These are phyloP conservation scores for Colaptes auratus DNA, from an alignment of 2,113 vertebrate genomes.

Conservation along the genomic window DNA sequence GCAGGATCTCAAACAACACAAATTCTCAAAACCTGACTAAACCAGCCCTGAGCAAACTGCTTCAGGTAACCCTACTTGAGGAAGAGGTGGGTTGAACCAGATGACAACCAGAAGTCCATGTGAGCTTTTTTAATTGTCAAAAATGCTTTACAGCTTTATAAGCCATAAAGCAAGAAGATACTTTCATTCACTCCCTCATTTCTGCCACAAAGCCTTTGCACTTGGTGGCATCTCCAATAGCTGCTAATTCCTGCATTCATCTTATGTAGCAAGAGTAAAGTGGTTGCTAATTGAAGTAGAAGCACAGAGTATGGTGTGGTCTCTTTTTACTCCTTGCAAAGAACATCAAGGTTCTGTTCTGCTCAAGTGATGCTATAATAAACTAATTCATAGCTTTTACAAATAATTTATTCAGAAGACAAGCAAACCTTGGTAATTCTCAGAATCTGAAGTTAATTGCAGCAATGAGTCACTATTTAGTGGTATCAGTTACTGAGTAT, in stretches of 20 bases:
- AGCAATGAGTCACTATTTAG: background rate
- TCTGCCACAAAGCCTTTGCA: background rate
- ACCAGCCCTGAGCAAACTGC: background rate
- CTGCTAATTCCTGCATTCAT: background rate
- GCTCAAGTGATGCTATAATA: background rate
- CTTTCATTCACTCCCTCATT: background rate
- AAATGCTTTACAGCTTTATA: background rate
- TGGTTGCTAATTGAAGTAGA: background rate
- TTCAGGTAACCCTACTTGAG: background rate
- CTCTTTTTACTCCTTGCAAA: background rate
- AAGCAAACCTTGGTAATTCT: background rate
- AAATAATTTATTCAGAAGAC: background rate
- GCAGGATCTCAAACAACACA: background rate
- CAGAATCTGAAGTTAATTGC: background rate
- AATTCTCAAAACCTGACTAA: background rate
- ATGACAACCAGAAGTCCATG: background rate
- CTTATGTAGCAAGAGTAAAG: background rate
- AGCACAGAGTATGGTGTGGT: background rate
- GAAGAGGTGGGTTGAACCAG: background rate
- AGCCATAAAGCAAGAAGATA: background rate
- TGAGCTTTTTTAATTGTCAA: accelerated
- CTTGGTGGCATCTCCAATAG: background rate
- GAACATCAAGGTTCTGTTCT: background rate
- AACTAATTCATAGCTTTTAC: background rate
- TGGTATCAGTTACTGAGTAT: background rate